Percentiles rank a stretch among this genome's conserved stretches.
Evolutionary conservation across 2,113 vertebrate species (phyloP).

Genomic region (Manacus vitellinus): DNA sequence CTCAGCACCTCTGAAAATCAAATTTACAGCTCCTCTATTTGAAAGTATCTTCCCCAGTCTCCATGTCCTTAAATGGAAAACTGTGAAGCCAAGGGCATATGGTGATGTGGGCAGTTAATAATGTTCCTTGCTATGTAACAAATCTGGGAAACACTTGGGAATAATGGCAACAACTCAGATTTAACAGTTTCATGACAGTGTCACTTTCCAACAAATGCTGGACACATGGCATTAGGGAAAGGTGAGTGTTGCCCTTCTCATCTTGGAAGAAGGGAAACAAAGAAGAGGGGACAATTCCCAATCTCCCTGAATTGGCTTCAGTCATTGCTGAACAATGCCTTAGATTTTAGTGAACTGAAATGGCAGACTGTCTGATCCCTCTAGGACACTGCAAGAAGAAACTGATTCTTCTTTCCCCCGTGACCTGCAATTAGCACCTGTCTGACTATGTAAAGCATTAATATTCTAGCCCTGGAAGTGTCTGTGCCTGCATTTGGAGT

Average conservation of each 20-base stretch:
- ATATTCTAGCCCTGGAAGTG: neutral
- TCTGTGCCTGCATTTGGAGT: neutral
- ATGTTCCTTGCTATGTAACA: neutral
- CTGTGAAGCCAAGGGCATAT: neutral
- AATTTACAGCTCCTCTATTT: conserved; percentile 1
- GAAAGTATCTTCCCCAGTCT: neutral
- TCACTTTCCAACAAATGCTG: neutral
- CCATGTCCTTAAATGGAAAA: neutral
- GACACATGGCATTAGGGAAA: neutral
- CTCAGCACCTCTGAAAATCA: conserved; percentile 16
- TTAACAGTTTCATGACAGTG: neutral
- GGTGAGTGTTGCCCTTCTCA: neutral
- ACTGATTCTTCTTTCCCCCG: neutral
- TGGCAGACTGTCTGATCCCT: neutral
- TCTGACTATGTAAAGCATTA: neutral
- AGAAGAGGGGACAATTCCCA: neutral
- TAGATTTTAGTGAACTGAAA: neutral
- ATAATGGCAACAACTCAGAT: neutral
- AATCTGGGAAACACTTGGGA: neutral
- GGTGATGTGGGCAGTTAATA: conserved; percentile 23
- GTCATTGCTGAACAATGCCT: neutral
- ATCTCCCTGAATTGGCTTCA: neutral
- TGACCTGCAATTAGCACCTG: neutral
- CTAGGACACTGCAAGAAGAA: neutral
- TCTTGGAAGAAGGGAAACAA: neutral